Conservation (phyloP, 2,888 invertebrate species). For the Pyralis farinalis region DNA sequence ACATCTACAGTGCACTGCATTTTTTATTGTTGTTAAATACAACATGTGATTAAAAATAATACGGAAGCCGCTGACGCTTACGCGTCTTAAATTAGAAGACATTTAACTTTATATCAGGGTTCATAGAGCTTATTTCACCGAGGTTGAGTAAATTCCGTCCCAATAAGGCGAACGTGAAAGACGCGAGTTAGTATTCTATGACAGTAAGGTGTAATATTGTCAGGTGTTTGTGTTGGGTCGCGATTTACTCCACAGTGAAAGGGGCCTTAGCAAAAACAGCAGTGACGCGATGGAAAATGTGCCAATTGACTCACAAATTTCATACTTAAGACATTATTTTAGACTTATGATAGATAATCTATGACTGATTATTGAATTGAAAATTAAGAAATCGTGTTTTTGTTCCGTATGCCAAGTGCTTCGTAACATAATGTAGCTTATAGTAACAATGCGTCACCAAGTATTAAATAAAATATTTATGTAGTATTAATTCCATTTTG, state of each 20-base stretch:
- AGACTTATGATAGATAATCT: slow-evolving; percentile 1
- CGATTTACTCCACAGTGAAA: slow-evolving; percentile 16
- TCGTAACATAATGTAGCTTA: neutral
- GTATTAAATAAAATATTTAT: slow-evolving; percentile 31
- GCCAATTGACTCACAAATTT: slow-evolving; percentile 29
- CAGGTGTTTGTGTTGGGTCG: slow-evolving; percentile 21
- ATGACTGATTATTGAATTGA: slow-evolving; percentile 5
- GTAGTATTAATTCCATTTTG: slow-evolving; percentile 27
- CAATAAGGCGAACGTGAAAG: slow-evolving; percentile 12
- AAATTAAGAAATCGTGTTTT: slow-evolving; percentile 19
- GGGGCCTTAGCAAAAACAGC: slow-evolving; percentile 19
- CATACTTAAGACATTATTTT: neutral
- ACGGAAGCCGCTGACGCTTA: too few species aligned
- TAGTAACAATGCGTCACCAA: slow-evolving; percentile 11
- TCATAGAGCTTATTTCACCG: slow-evolving; percentile 13
- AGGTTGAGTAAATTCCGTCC: slow-evolving; percentile 12
- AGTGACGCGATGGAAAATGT: slow-evolving; percentile 33
- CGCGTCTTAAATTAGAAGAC: neutral
- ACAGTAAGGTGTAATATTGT: slow-evolving; percentile 2
- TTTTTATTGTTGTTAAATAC: neutral
- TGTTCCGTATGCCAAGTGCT: neutral
- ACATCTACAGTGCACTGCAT: neutral
- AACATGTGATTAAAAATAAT: too few species aligned
- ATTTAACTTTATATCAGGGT: neutral
- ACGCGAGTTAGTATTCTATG: slow-evolving; percentile 7